Evolutionary conservation across 2,888 invertebrate genomes (phyloP).

Genomic region (Tenodera sinensis): DNA sequence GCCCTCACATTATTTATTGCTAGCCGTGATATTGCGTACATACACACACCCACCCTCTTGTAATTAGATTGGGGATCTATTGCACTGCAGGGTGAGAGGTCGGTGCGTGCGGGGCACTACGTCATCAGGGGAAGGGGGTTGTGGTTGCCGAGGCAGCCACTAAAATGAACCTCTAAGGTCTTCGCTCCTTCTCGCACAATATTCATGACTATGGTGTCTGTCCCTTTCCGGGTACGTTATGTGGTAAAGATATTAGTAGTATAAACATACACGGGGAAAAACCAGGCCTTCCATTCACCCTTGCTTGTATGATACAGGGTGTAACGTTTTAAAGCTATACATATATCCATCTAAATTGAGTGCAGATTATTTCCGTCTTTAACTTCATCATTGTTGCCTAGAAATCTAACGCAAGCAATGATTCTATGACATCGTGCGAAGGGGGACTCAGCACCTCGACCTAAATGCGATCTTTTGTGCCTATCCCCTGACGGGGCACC

Average conservation of each 20-base stretch:
- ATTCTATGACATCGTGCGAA: too few species aligned
- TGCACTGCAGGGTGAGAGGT: slow-evolving; percentile 24
- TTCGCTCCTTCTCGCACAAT: slow-evolving; percentile 9
- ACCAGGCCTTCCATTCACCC: slow-evolving; percentile 21
- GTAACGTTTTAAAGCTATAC: background rate
- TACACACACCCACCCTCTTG: slow-evolving; percentile 23
- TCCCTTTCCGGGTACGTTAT: slow-evolving; percentile 43
- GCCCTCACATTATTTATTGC: slow-evolving; percentile 31
- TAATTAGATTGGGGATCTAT: slow-evolving; percentile 37
- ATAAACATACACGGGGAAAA: slow-evolving; percentile 25
- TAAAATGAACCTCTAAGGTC: slow-evolving; percentile 10
- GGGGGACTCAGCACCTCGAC: too few species aligned
- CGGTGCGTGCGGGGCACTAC: slow-evolving; percentile 6
- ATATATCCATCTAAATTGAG: too few species aligned
- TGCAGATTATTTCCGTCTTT: too few species aligned
- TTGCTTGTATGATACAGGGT: background rate
- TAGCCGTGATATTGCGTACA: slow-evolving; percentile 26
- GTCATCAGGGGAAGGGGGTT: slow-evolving; percentile 16
- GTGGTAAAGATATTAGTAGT: slow-evolving; percentile 41
- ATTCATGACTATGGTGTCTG: slow-evolving; percentile 34
- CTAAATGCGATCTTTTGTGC: too few species aligned
- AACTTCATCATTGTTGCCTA: too few species aligned
- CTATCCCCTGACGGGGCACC: too few species aligned
- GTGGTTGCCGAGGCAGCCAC: background rate
- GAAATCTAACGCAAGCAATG: too few species aligned